Evolutionary conservation across 2,888 invertebrate species (phyloP).

Genomic region (Poecilobothrus nobilitatus): DNA sequence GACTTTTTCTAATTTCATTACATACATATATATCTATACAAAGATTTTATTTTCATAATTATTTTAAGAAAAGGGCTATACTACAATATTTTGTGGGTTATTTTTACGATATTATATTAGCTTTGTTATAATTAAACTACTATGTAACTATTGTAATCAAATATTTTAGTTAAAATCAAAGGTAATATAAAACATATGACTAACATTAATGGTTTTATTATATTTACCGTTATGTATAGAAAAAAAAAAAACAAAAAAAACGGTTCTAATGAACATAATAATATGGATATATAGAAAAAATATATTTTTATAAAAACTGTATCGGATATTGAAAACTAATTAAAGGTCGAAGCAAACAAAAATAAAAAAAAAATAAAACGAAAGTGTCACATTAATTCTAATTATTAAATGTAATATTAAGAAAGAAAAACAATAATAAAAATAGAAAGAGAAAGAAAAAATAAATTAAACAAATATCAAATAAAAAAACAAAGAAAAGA

Average conservation of each 20-base stretch:
- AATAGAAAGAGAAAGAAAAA: not conserved
- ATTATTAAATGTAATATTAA: not conserved
- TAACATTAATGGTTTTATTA: not conserved
- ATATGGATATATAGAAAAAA: not conserved
- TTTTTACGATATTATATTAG: too few relatives aligned
- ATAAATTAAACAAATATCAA: not conserved
- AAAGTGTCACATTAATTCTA: constrained; percentile 3
- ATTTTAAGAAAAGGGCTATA: too few relatives aligned
- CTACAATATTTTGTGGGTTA: too few relatives aligned
- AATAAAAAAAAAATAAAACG: not conserved
- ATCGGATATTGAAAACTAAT: not conserved
- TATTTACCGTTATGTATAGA: too few relatives aligned
- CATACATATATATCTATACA: too few relatives aligned
- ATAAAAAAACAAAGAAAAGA: not conserved
- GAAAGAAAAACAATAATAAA: not conserved
- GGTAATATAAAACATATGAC: not conserved
- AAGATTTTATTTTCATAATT: too few relatives aligned
- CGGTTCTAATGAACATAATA: not conserved
- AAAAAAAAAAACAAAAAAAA: too few relatives aligned
- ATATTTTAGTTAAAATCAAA: constrained; percentile 4
- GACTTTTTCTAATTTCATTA: too few relatives aligned
- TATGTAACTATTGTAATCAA: not conserved
- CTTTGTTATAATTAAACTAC: too few relatives aligned
- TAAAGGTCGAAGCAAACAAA: not conserved
- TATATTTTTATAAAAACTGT: not conserved